phyloP scores from a whole-genome alignment of 2,888 invertebrate genomes.

The Chromoteleia sp. region DNA sequence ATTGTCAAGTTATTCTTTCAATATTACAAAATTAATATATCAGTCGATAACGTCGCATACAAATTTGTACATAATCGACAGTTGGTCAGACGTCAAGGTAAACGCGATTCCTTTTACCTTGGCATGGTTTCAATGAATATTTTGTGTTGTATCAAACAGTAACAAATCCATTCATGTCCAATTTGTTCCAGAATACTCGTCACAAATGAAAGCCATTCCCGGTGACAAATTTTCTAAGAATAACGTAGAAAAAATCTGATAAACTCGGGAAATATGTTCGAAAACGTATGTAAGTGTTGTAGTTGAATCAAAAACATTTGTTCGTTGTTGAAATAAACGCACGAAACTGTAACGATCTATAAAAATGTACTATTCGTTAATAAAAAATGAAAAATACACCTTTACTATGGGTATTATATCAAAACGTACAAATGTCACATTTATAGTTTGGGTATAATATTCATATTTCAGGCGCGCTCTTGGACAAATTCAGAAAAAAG shows the following conservation, averaged over 20 bases:
- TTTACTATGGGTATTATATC: too few species aligned
- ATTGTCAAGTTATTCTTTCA: constrained; percentile 37
- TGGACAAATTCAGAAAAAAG: too few species aligned
- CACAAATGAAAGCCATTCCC: constrained; percentile 3
- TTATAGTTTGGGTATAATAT: too few species aligned
- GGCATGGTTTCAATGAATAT: constrained; percentile 43
- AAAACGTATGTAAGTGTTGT: background rate
- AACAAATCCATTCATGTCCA: constrained; percentile 46
- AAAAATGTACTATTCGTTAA: too few species aligned
- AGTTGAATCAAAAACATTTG: background rate
- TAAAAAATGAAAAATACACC: too few species aligned
- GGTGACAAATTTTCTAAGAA: constrained; percentile 18
- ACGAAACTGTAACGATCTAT: too few species aligned
- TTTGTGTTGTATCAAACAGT: constrained; percentile 44
- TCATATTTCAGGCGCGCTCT: too few species aligned
- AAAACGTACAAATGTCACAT: too few species aligned
- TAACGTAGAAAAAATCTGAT: background rate
- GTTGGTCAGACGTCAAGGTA: constrained; percentile 43
- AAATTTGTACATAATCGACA: constrained; percentile 63
- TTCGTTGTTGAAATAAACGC: too few species aligned
- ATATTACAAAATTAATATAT: constrained; percentile 59
- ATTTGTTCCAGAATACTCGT: constrained; percentile 24
- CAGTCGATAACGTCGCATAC: constrained; percentile 60
- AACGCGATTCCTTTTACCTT: constrained; percentile 32
- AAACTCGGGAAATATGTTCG: background rate